Conservation (phyloP, 2,797 vertebrate species). For the Setipinna tenuifilis region DNA sequence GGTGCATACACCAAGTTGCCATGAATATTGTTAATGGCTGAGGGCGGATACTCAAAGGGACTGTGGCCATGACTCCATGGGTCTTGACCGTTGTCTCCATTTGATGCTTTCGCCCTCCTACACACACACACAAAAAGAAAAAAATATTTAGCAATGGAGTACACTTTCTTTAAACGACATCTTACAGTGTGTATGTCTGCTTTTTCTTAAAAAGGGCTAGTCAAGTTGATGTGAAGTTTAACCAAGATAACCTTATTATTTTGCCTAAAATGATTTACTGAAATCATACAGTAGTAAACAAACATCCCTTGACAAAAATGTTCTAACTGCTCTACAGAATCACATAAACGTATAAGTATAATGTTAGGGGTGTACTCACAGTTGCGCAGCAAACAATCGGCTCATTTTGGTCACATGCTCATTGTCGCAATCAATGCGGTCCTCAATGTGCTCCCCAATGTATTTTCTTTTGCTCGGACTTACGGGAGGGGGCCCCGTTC, state of each 20-base stretch:
- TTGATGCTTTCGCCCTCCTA: slow-evolving; percentile 82
- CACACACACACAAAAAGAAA: neutral
- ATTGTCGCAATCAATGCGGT: slow-evolving; percentile 86
- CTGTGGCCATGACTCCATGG: slow-evolving; percentile 85
- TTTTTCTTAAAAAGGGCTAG: too few species aligned
- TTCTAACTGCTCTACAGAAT: slow-evolving; percentile 22
- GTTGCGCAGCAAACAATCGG: slow-evolving; percentile 87
- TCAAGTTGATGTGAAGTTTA: too few species aligned
- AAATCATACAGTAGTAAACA: neutral
- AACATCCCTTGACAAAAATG: too few species aligned
- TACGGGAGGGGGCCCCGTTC: slow-evolving; percentile 85
- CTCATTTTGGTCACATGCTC: slow-evolving; percentile 94
- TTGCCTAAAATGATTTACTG: too few species aligned
- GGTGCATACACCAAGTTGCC: slow-evolving; percentile 80
- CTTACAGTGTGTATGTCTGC: too few species aligned
- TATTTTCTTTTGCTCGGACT: slow-evolving; percentile 94
- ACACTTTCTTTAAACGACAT: too few species aligned
- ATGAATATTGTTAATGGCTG: slow-evolving; percentile 85
- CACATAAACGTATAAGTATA: neutral
- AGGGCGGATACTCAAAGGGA: slow-evolving; percentile 82
- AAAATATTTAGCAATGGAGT: too few species aligned
- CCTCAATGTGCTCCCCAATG: slow-evolving; percentile 85
- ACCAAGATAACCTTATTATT: too few species aligned
- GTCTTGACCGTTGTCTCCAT: slow-evolving; percentile 87
- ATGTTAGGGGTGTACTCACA: slow-evolving; percentile 76